These are phyloP conservation scores for Rhegmatorhina hoffmannsi DNA, from an alignment of 2,113 vertebrate genomes.

Conservation along the genomic window DNA sequence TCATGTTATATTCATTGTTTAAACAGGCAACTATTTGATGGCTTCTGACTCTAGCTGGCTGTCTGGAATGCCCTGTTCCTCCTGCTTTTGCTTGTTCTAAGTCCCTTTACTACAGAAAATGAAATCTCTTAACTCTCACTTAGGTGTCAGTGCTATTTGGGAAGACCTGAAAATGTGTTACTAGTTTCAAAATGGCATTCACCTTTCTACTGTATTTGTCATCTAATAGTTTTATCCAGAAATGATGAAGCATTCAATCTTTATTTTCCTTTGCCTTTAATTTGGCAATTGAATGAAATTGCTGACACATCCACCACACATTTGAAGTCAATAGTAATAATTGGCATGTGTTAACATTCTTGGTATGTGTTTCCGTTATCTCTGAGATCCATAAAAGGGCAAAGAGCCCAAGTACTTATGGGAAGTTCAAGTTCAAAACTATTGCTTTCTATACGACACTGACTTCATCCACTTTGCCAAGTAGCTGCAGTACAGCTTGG, in stretches of 20 bases:
- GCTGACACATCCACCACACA: not conserved
- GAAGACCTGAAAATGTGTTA: not conserved
- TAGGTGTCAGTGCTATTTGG: not conserved
- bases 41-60: not conserved
- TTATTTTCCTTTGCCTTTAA: not conserved
- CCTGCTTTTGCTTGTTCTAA: not conserved
- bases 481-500: not conserved
- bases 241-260: not conserved
- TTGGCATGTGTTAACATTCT: not conserved
- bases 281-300: not conserved
- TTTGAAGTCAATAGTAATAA: not conserved
- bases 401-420: not conserved
- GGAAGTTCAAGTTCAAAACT: not conserved
- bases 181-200: not conserved
- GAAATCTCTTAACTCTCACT: not conserved
- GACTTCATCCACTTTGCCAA: not conserved
- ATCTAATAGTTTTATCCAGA: not conserved
- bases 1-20: not conserved
- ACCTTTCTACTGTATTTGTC: not conserved
- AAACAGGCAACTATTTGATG: not conserved
- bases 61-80: not conserved
- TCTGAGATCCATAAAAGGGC: not conserved
- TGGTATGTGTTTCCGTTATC: not conserved
- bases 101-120: not conserved
- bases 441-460: not conserved